Percentiles rank a stretch among this genome's conserved stretches.
phyloP scores from a whole-genome alignment of 30 jellyfish, hydroid and myxozoan genomes.

The Aurelia coerulea region DNA sequence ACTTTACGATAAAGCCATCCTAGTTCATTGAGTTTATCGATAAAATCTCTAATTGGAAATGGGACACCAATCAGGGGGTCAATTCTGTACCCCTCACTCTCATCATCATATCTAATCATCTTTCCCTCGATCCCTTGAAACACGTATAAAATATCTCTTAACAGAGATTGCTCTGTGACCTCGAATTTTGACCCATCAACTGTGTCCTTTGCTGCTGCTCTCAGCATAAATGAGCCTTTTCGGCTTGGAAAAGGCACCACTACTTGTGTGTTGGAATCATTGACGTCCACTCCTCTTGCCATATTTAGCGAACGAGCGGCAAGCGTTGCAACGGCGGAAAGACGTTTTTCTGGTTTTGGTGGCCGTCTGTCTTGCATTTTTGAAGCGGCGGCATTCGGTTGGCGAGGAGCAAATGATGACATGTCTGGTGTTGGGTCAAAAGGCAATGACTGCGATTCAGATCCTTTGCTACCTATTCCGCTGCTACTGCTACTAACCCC shows the following conservation, averaged over 20 bases:
- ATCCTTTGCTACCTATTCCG: conserved; percentile 90
- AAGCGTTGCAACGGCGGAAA: conserved; percentile 92
- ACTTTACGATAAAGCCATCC: conserved; percentile 97
- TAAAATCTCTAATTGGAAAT: conserved; percentile 90
- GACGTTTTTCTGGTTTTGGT: conserved; percentile 72
- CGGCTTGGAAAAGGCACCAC: conserved; percentile 64
- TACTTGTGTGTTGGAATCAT: conserved; percentile 25
- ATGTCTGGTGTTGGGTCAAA: conserved; percentile 87
- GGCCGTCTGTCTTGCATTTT: conserved; percentile 41
- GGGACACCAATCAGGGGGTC: conserved; percentile 91
- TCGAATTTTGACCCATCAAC: conserved; percentile 88
- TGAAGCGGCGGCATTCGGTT: conserved; percentile 21
- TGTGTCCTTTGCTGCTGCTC: conserved; percentile 64
- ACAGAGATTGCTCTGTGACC: conserved; percentile 87
- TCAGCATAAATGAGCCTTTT: conserved; percentile 64
- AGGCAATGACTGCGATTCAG: conserved; percentile 40
- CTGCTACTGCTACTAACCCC: conserved; percentile 76
- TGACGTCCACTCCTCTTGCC: conserved; percentile 50
- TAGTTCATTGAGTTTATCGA: conserved; percentile 86
- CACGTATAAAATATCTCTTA: conserved; percentile 91
- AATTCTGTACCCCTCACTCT: conserved; percentile 85
- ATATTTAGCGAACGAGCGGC: conserved; percentile 85
- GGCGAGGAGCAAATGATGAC: conserved; percentile 81
- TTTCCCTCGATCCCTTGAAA: conserved; percentile 99
- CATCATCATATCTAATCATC: conserved; percentile 82